These are phyloP conservation scores for Lucinisca nassula DNA, from an alignment of 2,888 invertebrate genomes.

Conservation along the genomic window DNA sequence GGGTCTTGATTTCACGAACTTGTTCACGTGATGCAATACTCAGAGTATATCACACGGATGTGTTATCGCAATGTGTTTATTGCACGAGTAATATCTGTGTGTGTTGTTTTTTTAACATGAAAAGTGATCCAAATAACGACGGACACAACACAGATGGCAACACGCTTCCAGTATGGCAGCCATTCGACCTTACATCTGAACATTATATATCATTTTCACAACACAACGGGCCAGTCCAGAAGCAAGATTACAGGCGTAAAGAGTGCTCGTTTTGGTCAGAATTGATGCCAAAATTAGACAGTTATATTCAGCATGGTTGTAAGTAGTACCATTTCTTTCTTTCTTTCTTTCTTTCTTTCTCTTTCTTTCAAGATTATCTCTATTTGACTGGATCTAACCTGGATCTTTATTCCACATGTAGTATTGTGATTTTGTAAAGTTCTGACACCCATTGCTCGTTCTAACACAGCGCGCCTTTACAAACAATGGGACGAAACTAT, in stretches of 20 bases:
- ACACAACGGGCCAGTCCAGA: constrained; percentile 26
- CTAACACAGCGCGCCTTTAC: neutral
- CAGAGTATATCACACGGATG: too few species aligned
- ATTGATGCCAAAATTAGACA: constrained; percentile 60
- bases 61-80: too few species aligned
- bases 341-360: too few species aligned
- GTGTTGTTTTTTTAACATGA: neutral
- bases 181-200: constrained; percentile 46
- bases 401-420: neutral
- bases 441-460: neutral
- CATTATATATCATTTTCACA: constrained; percentile 64
- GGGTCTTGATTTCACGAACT: too few species aligned
- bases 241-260: constrained; percentile 69
- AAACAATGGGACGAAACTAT: too few species aligned
- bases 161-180: constrained; percentile 53
- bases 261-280: constrained; percentile 75
- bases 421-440: neutral
- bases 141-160: neutral
- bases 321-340: too few species aligned
- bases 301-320: neutral
- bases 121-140: constrained; percentile 29
- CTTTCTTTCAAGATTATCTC: too few species aligned
- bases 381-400: neutral
- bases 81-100: neutral
- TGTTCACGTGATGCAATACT: too few species aligned